These are phyloP conservation scores for Crepidodera aurea DNA, from an alignment of 2,888 invertebrate genomes.

Conservation along the genomic window DNA sequence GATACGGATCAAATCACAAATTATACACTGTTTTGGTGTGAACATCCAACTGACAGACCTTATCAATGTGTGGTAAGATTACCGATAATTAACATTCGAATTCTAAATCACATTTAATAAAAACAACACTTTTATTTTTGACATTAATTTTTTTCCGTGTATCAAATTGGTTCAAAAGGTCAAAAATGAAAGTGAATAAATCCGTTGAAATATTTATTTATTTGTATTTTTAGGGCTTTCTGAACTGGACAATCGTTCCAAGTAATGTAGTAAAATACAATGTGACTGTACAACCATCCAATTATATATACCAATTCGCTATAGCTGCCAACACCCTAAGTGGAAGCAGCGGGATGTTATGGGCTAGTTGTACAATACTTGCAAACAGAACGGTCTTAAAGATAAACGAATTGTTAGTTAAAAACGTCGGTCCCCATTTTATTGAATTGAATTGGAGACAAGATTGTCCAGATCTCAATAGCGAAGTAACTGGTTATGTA, in stretches of 20 bases:
- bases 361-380: conserved; percentile 79
- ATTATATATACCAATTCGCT: conserved; percentile 73
- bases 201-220: too few species aligned
- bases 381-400: conserved; percentile 63
- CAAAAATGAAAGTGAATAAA: too few species aligned
- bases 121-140: too few species aligned
- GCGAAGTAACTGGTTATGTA: conserved; percentile 76
- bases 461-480: conserved; percentile 77
- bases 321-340: conserved; percentile 77
- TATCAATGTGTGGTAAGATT: conserved; percentile 57
- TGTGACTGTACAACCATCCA: conserved; percentile 58
- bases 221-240: conserved; percentile 63
- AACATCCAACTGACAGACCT: conserved; percentile 54
- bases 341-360: conserved; percentile 83
- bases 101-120: too few species aligned
- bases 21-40: conserved; percentile 83
- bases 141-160: too few species aligned
- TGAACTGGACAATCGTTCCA: conserved; percentile 68
- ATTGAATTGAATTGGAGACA: conserved; percentile 79
- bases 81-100: too few species aligned
- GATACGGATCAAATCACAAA: conserved; percentile 62
- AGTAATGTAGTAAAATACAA: conserved; percentile 64
- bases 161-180: too few species aligned
- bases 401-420: conserved; percentile 67
- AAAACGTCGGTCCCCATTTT: conserved; percentile 62